Evolutionary conservation across 2,888 invertebrate species (phyloP), one percentile per base, ranked within the genome.

Genomic region (Hydrotaea diabolus): DNA sequence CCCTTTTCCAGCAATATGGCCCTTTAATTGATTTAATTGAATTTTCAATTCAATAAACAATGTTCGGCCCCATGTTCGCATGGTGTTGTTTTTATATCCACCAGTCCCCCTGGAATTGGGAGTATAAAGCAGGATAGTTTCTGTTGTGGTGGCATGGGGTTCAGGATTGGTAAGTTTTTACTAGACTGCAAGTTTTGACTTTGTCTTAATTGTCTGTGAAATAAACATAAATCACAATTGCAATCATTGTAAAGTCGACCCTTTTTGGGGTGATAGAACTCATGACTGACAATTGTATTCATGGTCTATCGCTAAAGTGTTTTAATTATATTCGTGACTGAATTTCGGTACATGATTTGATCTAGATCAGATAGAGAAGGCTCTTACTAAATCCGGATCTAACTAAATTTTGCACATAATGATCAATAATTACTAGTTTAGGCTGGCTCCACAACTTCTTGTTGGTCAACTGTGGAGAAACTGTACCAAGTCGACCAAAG

Each of bases 1-100:
- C 69, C 43, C 69, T 69, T 69, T 69, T 21, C 23, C 46, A 69
- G 23, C 71, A 62, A 13, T 66, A n/a, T 15, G 39, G 36, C 76
- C 78, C 82, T 79, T 85, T 85, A 82, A 85, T 85, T 82, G 77
- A 82, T 85, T 74, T 77, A 85, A 85, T 85, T 85, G 74, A 85
- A 82, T 85, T 82, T 77, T 77, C 36, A 79, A 77, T 77, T 69
- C 62, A 62, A 62, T 62, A 43, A 69, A 69, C 69, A 43, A 69
- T n/a, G 7, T 43, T 69, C 59, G 13, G 23, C 1, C 7, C 2
- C 31, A 62, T 31, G n/a, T 17, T 26, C 15, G 23, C 15, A 3
- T n/a, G 21, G 8, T 17, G 1, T 17, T 57, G 21, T 19, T 3
- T 62, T 15, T 49, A 0, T 1, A 3, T n/a, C 43, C 2, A 2